Conservation (phyloP, 2,888 invertebrate genomes). For the Cheilosia soror region DNA sequence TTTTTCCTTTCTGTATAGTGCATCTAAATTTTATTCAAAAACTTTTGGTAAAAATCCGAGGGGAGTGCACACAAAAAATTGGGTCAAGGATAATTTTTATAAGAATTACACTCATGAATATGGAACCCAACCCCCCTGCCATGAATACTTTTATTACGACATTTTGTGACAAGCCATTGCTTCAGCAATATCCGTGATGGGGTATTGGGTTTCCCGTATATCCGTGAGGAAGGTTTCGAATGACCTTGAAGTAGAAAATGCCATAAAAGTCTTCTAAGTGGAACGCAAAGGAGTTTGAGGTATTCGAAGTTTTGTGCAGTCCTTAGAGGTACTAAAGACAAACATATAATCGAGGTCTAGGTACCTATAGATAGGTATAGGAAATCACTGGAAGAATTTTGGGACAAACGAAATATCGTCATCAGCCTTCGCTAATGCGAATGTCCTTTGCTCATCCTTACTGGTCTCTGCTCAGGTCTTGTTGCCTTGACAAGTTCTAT, state of each 20-base stretch:
- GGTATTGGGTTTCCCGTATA: background rate
- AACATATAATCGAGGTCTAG: too few relatives aligned
- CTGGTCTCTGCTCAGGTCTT: too few relatives aligned
- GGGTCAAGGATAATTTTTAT: constrained; percentile 64
- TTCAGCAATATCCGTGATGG: constrained; percentile 1
- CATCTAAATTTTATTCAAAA: constrained; percentile 2
- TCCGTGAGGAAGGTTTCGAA: background rate
- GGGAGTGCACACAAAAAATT: constrained; percentile 13
- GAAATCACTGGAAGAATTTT: too few relatives aligned
- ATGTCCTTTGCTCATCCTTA: too few relatives aligned
- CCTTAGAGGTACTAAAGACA: too few relatives aligned
- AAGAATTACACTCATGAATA: background rate
- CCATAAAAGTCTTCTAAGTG: background rate
- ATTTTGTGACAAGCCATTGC: constrained; percentile 3
- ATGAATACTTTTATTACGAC: constrained; percentile 11
- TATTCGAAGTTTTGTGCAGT: too few relatives aligned
- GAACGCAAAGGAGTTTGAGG: background rate
- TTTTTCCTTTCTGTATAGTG: constrained; percentile 8
- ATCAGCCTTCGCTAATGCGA: too few relatives aligned
- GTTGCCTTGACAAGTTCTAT: too few relatives aligned
- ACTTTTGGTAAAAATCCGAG: background rate
- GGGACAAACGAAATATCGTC: too few relatives aligned
- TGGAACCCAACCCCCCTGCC: background rate
- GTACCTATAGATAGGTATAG: too few relatives aligned
- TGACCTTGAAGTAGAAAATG: background rate